A percentile compares a stretch with the other conserved stretches of the same genome.
Evolutionary conservation across 2,797 vertebrate species (phyloP).

Genomic region (Hydrocynus forskahlii): DNA sequence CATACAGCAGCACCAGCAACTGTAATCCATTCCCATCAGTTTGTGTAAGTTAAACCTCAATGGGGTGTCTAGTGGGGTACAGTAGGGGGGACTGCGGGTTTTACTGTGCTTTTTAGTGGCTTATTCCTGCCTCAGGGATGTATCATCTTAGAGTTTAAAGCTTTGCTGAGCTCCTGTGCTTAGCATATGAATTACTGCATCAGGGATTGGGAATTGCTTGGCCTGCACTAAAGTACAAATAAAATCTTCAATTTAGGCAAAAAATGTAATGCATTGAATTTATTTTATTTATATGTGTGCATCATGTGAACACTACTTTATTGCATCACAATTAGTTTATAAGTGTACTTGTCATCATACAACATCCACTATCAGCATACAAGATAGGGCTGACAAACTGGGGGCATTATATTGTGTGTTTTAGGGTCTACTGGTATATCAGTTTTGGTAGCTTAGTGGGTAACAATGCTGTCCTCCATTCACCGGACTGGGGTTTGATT

Average conservation of each 20-base stretch:
- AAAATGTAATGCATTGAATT: neutral
- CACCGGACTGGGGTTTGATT: no score
- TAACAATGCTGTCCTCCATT: neutral
- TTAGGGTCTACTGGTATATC: no score
- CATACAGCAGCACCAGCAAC: neutral
- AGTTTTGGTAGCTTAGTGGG: no score
- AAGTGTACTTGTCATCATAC: no score
- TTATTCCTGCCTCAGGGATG: conserved; percentile 4
- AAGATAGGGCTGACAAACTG: no score
- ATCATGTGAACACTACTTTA: neutral
- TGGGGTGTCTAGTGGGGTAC: conserved; percentile 17
- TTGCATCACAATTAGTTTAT: no score
- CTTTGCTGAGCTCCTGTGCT: conserved; percentile 4
- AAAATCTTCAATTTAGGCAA: neutral
- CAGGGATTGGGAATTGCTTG: neutral
- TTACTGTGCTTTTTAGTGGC: conserved; percentile 3
- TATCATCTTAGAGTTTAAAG: neutral
- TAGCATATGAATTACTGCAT: neutral
- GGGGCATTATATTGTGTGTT: no score
- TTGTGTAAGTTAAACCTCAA: neutral
- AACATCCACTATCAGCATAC: no score
- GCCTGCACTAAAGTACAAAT: neutral
- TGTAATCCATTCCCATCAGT: conserved; percentile 18
- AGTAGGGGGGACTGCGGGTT: neutral
- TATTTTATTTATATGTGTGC: neutral